Conservation (phyloP, 92 coral and sea anemone species). For the Actinostola sp. region DNA sequence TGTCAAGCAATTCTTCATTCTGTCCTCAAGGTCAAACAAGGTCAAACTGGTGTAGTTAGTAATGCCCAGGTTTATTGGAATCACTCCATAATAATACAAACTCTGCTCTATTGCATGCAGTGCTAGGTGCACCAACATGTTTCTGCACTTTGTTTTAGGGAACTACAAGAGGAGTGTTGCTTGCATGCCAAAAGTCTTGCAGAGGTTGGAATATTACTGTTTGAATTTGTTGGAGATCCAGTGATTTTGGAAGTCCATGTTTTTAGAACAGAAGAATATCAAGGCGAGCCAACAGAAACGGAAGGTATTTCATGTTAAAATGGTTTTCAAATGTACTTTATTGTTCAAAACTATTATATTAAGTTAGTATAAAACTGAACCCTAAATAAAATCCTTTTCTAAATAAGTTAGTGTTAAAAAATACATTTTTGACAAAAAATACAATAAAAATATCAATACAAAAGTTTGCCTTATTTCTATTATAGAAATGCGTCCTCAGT, state of each 20-base stretch:
- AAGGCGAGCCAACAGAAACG: constrained; percentile 87
- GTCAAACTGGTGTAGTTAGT: no score
- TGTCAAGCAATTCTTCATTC: no score
- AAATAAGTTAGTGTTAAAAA: no score
- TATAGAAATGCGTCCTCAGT: constrained; percentile 96
- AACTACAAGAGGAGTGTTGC: constrained; percentile 84
- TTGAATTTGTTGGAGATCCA: constrained; percentile 95
- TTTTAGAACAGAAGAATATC: constrained; percentile 74
- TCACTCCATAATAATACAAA: no score
- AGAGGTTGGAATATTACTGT: constrained; percentile 77
- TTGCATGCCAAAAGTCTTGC: constrained; percentile 62
- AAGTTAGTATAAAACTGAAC: no score
- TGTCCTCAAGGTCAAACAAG: no score
- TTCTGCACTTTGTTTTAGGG: no score
- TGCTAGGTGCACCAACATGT: no score
- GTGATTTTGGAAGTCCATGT: constrained; percentile 92
- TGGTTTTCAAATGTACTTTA: not conserved
- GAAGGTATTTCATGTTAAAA: constrained; percentile 76
- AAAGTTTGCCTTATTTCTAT: not conserved
- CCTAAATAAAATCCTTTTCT: not conserved
- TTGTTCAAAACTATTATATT: not conserved
- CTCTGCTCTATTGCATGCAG: no score
- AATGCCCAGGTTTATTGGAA: no score
- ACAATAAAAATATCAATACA: not conserved
- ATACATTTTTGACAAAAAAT: not conserved